Conservation (phyloP, 2,797 vertebrate genomes). For the Myotis findleyi region DNA sequence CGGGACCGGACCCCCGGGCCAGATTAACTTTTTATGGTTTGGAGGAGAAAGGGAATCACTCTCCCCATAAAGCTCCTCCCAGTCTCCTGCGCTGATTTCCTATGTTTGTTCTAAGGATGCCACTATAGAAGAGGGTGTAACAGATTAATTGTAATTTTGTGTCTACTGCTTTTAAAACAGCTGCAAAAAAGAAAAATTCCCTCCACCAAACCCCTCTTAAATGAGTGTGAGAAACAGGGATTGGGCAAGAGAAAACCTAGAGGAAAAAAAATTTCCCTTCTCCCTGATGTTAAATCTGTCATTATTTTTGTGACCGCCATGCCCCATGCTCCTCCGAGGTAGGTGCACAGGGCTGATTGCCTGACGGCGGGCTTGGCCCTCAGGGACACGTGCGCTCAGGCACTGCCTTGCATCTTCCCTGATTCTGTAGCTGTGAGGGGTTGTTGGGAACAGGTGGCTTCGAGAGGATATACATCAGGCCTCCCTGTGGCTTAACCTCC, state of each 20-base stretch:
- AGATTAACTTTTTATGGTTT: not conserved
- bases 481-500: not conserved
- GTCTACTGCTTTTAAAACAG: not conserved
- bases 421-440: not conserved
- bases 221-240: constrained; percentile 25
- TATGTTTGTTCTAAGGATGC: not conserved
- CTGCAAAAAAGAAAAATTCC: not conserved
- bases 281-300: not conserved
- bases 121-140: not conserved
- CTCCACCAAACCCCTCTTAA: not conserved
- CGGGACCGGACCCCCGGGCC: not conserved
- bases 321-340: not conserved
- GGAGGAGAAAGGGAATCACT: not conserved
- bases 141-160: not conserved
- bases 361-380: not conserved
- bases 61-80: not conserved
- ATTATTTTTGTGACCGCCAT: not conserved
- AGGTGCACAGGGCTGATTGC: not conserved
- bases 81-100: not conserved
- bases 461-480: not conserved
- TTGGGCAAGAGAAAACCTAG: not conserved
- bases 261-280: not conserved
- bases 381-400: not conserved
- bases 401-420: not conserved
- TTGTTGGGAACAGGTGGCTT: not conserved